Evolutionary conservation across 1,140 invertebrate species (phyloP), one percentile per base, ranked within the genome.

Genomic region (Chlorops oryzae): DNA sequence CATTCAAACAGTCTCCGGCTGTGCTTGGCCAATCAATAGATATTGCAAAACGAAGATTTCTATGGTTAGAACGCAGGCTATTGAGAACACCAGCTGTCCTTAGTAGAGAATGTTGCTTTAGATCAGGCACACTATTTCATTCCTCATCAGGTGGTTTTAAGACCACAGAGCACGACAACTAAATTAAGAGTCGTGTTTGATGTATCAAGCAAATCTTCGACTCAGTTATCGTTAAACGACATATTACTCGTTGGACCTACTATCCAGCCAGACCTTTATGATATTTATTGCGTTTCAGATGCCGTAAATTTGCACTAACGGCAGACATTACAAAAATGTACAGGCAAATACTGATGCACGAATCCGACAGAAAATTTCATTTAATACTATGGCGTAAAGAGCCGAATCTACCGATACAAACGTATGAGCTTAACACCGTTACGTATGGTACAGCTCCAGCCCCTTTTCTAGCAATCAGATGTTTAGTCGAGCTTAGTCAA

Each of bases 21-120:
- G 50, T 58, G 2, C 59, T 74, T 50, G 63, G 69, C 32, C 53
- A 61, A 1, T 70, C 65, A 9, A 56, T 46, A 24, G 35, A 47
- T 10, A 51, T 43, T n/a, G 56, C 63, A 5, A 57, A 63, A 17
- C 58, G 62, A 10, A 57, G 51, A 21, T 63, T 71, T 13, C 22
- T 60, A 1, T 54, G 59, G 47, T 48, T 71, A 27, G 58, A 73
- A 42, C 40, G 54, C 25, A 60, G 58, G 53, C 55, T 72, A 21
- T 57, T 52, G 45, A 45, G 39, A 57, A 57, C 5, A 59, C 58
- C 25, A 51, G 12, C 23, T 57, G 6, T 58, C 54, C 20, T 61
- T 69, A 54, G 55, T 65, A 51, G 66, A 71, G 47, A 73, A 64
- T 52, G 10, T 66, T 6, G 47, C 58, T 3, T 55, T 65, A 10